Evolutionary conservation across 2,113 vertebrate species (phyloP), one percentile per base, ranked within the genome.

Genomic region (Crotalus horridus): DNA sequence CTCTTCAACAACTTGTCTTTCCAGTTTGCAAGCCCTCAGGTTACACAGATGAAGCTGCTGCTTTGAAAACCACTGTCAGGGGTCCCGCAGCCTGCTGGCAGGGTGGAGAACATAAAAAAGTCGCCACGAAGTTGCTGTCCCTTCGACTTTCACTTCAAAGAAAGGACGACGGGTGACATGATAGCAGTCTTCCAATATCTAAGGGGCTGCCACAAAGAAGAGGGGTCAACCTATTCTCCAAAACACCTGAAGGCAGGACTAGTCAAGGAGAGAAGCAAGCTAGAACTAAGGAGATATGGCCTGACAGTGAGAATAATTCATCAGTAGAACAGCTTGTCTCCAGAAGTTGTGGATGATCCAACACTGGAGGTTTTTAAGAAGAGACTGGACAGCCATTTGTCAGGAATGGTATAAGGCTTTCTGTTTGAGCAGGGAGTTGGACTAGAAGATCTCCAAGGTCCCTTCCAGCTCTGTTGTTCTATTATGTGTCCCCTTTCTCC

Each of bases 1-100:
- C 43, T 29, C 91, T 11, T 74, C 39, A 20, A 54, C 8, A 0
- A 92, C 95, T 96, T 6, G 59, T 51, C 87, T 95, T 95, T 96
- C 96, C 90, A 93, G 95, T 96, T 97, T 95, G 94, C 69, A 95
- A 87, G 85, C 90, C 95, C 95, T 7, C 69, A 0, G 95, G 95
- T 39, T 93, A 94, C 89, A 94, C 53, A 92, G 92, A 88, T n/a
- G 46, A 93, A 94, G 91, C 94, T 0, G 7, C 64, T 92, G 92
- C 87, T n/a, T 24, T 61, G 24, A 56, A 54, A 88, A 51, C 6
- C 0, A 48, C 46, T 87, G 89, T 26, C 46, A 91, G 12, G 23
- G 95, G 58, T 21, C 1, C 2, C 0, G 0, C 92, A 74, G 55
- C 1, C n/a, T 13, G 9, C 43, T 33, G 89, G 88, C 39, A 26